Base-by-base conservation (phyloP, 2,797 vertebrate species). In the Falco novaeseelandiae region DNA sequence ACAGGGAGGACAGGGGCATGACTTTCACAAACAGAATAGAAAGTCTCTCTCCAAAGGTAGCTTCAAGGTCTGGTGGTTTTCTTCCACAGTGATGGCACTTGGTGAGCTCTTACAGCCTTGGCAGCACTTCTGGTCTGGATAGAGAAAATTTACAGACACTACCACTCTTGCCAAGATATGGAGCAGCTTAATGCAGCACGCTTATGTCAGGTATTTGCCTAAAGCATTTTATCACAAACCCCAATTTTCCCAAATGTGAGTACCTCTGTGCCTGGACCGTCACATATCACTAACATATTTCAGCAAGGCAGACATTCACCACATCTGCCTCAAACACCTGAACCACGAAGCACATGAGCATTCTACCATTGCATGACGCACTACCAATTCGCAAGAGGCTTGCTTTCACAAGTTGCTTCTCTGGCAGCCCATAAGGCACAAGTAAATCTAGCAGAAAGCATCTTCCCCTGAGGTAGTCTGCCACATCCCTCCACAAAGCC, bases 81-180 rank as follows among this genome's bases (percentile, higher is more conserved):
- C 57, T 77, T 58, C 16, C 13, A 71, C 0, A 0, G 12, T 14
- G 23, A 74, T 15, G 34, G 22, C 26, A 73, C 59, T 15, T 72
- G 16, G 32, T 30, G 32, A 77, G 30, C 12, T 55, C 48, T 79
- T 59, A 32, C 6, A 86, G 36, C 16, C 36, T 70, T 81, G 59
- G 16, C 8, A 62, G 18, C 9, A n/a, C 27, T 65, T 25, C 29
- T 71, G 8, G 12, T 59, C 52, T 71, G 13, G 29, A 55, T 1
- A 69, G 10, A 55, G n/a, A 3, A 44, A 79, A 46, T 62, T 54
- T 34, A 48, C 2, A 20, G 36, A 72, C 11, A 10, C 3, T 27
- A 44, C 22, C 0, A 0, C 20, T n/a, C 21, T 22, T 84, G 59
- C 46, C 13, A 32, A 88, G 44, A 63, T 8, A 55, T 0, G 2